Conservation (phyloP, 2,888 invertebrate species). For the Eristalis tenax region DNA sequence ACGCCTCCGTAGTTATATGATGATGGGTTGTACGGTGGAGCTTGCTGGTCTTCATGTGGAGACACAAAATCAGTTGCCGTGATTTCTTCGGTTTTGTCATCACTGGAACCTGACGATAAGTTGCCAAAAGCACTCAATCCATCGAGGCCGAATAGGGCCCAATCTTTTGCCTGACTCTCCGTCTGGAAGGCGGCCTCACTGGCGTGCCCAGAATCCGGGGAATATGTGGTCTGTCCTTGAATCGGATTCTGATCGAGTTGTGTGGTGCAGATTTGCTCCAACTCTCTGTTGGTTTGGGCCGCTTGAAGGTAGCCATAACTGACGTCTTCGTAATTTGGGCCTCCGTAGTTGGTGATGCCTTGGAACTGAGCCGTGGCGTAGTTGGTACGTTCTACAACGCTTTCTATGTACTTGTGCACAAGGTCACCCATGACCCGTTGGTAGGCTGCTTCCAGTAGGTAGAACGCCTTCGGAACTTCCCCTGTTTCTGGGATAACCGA, state of each 20-base stretch:
- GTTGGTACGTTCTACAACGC: slow-evolving; percentile 11
- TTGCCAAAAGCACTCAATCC: background rate
- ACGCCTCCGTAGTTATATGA: background rate
- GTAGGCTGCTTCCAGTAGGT: background rate
- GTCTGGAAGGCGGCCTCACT: background rate
- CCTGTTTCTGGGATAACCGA: slow-evolving; percentile 73
- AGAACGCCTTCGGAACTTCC: background rate
- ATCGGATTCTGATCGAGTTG: background rate
- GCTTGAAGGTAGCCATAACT: background rate
- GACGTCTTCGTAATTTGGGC: background rate
- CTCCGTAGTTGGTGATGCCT: background rate
- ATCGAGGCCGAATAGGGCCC: background rate
- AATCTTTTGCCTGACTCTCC: background rate
- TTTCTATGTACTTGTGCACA: slow-evolving; percentile 1
- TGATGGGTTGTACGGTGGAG: background rate
- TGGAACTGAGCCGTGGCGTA: background rate
- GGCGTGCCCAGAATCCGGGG: slow-evolving; percentile 22
- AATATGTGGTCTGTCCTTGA: background rate
- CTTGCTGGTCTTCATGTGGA: background rate
- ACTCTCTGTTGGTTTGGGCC: background rate
- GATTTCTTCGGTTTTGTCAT: background rate
- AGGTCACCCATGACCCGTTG: background rate
- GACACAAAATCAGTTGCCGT: background rate
- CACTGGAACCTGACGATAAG: background rate
- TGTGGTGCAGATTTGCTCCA: background rate